Base-by-base conservation (phyloP, 2,797 vertebrate genomes). In the Pterois miles region DNA sequence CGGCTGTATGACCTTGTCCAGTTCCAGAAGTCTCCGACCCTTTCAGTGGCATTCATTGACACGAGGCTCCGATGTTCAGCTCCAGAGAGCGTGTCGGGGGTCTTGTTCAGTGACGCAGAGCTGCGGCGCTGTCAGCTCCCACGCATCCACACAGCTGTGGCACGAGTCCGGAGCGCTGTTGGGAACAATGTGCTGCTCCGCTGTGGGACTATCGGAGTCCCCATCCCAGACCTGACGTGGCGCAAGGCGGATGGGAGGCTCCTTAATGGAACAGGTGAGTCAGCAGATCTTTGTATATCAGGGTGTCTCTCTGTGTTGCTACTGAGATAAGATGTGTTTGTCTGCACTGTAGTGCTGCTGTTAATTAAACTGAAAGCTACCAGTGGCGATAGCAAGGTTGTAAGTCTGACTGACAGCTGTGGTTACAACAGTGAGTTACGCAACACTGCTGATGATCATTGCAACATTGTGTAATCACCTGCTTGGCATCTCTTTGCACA, bases 151-250 rank as follows among this genome's bases (percentile, higher is more conserved):
- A 97, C 96, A 0, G 97, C 97, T 0, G 96, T 96, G 29, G 96
- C 96, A 48, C 96, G 96, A 62, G 93, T 99, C 68, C 95, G 94
- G 68, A 98, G 96, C 2, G 94, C 96, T 20, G 86, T 96, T 33
- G 98, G 98, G 36, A 98, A 97, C 90, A 96, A 96, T 0, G 97
- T 98, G 52, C 83, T 99, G 56, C 94, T 99, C n/a, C 96, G 97
- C 0, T 99, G 98, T 12, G 97, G 97, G 14, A 97, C 98, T 38
- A 96, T 97, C 0, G 98, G 98, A 0, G 93, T 99, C 43, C 98
- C 98, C 11, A 93, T 97, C 50, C 98, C 98, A 0, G 96, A 98
- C 52, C 91, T 99, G 91, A 96, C 94, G 31, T 99, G 98, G 98
- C 96, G 94, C 57, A 96, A 96, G 89, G 94, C 94, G 8, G 96